Conservation (phyloP, 2,888 invertebrate species). For the Asteroscopus sphinx region DNA sequence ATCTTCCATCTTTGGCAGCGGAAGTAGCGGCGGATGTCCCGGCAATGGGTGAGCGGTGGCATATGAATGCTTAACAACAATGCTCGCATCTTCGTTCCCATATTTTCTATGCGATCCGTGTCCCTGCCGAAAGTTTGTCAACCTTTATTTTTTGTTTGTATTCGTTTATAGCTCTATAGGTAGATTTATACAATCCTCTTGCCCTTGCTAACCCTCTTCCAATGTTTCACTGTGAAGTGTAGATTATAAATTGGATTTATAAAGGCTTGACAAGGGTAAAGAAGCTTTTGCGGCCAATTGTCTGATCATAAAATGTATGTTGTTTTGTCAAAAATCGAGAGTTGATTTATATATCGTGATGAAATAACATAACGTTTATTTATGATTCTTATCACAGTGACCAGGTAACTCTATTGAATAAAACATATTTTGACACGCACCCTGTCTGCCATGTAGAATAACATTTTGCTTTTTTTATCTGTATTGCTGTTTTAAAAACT, state of each 20-base stretch:
- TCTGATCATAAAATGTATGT: constrained; percentile 29
- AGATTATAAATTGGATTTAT: constrained; percentile 54
- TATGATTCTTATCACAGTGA: constrained; percentile 21
- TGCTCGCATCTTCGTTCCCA: constrained; percentile 81
- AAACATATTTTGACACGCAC: constrained; percentile 30
- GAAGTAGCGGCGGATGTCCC: constrained; percentile 88
- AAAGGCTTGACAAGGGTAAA: constrained; percentile 53
- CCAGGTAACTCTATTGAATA: constrained; percentile 33
- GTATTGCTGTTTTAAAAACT: neutral
- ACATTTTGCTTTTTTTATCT: constrained; percentile 4
- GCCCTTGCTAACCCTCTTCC: constrained; percentile 40
- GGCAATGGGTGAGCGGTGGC: constrained; percentile 87
- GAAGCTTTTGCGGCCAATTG: constrained; percentile 36
- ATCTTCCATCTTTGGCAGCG: constrained; percentile 89
- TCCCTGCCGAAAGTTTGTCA: constrained; percentile 88
- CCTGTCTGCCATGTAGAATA: constrained; percentile 17
- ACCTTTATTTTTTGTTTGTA: constrained; percentile 85
- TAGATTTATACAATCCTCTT: constrained; percentile 59
- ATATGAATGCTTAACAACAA: constrained; percentile 88
- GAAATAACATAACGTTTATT: constrained; percentile 15
- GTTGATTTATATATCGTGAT: constrained; percentile 20
- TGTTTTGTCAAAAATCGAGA: constrained; percentile 27
- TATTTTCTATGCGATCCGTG: constrained; percentile 87
- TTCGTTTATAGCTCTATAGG: constrained; percentile 64
- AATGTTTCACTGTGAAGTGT: constrained; percentile 38